A percentile compares a stretch with the other conserved stretches of the same genome.
Conservation (phyloP, 2,888 invertebrate species). For the Lepidonotus clava region DNA sequence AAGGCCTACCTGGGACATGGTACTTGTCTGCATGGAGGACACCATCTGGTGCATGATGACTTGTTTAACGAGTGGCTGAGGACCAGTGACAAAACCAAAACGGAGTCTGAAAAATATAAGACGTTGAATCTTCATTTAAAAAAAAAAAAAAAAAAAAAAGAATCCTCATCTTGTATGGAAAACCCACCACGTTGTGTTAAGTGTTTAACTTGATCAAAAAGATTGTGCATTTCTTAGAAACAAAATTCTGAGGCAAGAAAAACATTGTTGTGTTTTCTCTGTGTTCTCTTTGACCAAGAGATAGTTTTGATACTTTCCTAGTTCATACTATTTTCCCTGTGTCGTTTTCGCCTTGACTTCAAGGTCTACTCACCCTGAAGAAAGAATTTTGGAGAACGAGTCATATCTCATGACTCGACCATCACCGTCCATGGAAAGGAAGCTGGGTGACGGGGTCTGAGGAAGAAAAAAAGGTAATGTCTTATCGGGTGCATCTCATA, state of each 20-base stretch:
- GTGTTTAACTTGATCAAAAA: too few species aligned
- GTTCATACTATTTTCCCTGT: too few species aligned
- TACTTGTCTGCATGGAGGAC: conserved; percentile 85
- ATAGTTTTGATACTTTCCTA: too few species aligned
- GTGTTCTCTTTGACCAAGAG: too few species aligned
- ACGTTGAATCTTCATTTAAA: not conserved
- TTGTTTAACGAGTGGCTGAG: conserved; percentile 84
- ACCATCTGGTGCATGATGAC: conserved; percentile 88
- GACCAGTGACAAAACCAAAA: conserved; percentile 88
- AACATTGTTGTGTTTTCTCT: too few species aligned
- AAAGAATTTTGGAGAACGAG: conserved; percentile 86
- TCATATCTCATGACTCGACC: conserved; percentile 89
- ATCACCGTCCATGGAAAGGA: conserved; percentile 88
- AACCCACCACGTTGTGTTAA: too few species aligned
- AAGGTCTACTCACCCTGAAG: conserved; percentile 78
- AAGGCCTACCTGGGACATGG: conserved; percentile 86
- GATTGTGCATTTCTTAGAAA: too few species aligned
- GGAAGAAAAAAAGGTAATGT: too few species aligned
- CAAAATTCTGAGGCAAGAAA: too few species aligned
- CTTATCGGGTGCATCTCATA: too few species aligned
- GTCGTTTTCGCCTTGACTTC: too few species aligned
- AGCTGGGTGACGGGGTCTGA: conserved; percentile 84
- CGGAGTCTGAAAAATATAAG: conserved; percentile 85
- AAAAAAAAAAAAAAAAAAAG: conserved; percentile 1
- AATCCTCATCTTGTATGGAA: too few species aligned